These are phyloP conservation scores for Pseudochromis fuscus DNA, from an alignment of 2,797 vertebrate genomes.

Conservation along the genomic window DNA sequence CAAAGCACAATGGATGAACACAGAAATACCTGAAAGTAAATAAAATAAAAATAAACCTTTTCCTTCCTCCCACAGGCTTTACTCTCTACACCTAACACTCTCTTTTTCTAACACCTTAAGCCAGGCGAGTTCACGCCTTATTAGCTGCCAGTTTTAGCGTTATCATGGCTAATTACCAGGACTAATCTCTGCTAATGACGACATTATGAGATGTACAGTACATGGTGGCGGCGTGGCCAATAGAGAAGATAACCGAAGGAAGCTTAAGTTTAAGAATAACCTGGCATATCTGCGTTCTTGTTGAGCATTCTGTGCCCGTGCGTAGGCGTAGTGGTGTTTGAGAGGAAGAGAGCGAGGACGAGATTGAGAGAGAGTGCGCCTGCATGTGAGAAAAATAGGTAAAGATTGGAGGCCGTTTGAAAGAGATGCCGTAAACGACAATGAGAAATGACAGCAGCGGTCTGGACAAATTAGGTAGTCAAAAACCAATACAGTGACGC, in stretches of 20 bases:
- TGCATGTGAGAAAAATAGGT: slow-evolving; percentile 14
- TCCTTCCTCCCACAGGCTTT: slow-evolving; percentile 22
- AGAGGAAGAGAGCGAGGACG: slow-evolving; percentile 11
- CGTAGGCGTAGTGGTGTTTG: slow-evolving; percentile 52
- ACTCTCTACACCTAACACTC: slow-evolving; percentile 18
- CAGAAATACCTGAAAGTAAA: slow-evolving; percentile 37
- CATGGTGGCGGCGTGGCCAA: slow-evolving; percentile 58
- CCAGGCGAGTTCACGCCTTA: slow-evolving; percentile 56
- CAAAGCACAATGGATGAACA: neutral
- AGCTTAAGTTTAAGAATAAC: slow-evolving; percentile 65
- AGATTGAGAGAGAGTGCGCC: neutral
- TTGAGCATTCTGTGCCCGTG: slow-evolving; percentile 35
- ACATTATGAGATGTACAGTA: slow-evolving; percentile 68
- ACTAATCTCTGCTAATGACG: slow-evolving; percentile 78
- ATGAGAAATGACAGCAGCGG: slow-evolving; percentile 43
- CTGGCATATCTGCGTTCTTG: slow-evolving; percentile 25
- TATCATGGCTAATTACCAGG: slow-evolving; percentile 73
- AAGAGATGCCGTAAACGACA: slow-evolving; percentile 36
- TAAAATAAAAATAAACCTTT: slow-evolving; percentile 24
- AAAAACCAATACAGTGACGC: slow-evolving; percentile 28
- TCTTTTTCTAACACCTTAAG: slow-evolving; percentile 59
- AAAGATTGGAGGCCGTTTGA: slow-evolving; percentile 42
- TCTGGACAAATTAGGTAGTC: slow-evolving; percentile 45
- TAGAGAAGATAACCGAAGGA: slow-evolving; percentile 54
- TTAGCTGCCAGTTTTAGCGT: slow-evolving; percentile 70